Evolutionary conservation across 2,888 invertebrate species (phyloP).

Genomic region (Agriotes lineatus): DNA sequence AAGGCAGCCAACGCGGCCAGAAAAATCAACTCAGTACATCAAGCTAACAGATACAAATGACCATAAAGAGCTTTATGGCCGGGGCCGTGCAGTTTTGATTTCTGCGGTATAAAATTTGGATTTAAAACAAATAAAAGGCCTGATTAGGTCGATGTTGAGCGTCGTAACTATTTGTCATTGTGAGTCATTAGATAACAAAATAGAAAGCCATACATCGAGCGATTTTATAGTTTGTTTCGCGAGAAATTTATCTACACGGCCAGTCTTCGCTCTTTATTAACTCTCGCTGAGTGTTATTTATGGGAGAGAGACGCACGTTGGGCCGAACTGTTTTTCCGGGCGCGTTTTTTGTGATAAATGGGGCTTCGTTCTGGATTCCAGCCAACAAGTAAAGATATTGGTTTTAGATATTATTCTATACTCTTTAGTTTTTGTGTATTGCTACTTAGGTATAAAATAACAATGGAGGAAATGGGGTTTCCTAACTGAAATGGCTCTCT

Average conservation of each 20-base stretch:
- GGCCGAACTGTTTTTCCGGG: neutral
- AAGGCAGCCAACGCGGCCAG: neutral
- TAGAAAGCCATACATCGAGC: slow-evolving; percentile 19
- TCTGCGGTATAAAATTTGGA: slow-evolving; percentile 27
- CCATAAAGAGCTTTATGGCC: neutral
- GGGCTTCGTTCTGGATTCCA: slow-evolving; percentile 17
- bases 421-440: slow-evolving; percentile 8
- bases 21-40: neutral
- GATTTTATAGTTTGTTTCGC: slow-evolving; percentile 28
- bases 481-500: neutral
- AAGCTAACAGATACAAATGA: neutral
- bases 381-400: slow-evolving; percentile 29
- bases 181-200: slow-evolving; percentile 38
- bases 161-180: slow-evolving; percentile 38
- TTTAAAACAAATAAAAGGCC: slow-evolving; percentile 33
- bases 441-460: neutral
- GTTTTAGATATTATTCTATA: slow-evolving; percentile 27
- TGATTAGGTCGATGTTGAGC: slow-evolving; percentile 30
- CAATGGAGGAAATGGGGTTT: neutral
- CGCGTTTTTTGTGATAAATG: slow-evolving; percentile 29
- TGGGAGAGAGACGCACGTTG: slow-evolving; percentile 5
- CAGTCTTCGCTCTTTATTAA: slow-evolving; percentile 10
- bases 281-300: neutral
- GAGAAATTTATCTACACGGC: slow-evolving; percentile 9
- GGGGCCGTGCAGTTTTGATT: slow-evolving; percentile 15